phyloP scores from a whole-genome alignment of 2,797 vertebrate species.

The Xerus rutilus region DNA sequence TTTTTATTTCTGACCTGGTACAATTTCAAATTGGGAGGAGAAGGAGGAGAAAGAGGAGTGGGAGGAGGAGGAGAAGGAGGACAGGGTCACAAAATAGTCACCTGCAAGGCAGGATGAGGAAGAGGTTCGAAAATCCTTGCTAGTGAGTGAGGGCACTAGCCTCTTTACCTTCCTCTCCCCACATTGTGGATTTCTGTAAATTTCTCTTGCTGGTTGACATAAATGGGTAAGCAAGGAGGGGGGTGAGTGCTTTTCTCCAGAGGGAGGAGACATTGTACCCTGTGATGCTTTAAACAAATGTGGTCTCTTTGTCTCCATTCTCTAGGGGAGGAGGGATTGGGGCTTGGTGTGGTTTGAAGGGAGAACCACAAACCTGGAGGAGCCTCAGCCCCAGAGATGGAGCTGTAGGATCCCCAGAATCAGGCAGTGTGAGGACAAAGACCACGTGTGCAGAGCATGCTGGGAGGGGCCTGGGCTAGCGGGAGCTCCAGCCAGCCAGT shows the following conservation, averaged over 20 bases:
- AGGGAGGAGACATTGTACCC: not conserved
- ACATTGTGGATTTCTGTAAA: not conserved
- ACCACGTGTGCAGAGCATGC: not conserved
- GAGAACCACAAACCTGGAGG: not conserved
- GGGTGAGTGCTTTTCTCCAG: not conserved
- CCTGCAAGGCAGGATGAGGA: not conserved
- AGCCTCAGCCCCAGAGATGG: not conserved
- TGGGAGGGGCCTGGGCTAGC: too few relatives aligned
- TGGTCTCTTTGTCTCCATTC: not conserved
- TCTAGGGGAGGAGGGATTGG: not conserved
- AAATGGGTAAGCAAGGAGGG: not conserved
- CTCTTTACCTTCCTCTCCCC: rapidly evolving
- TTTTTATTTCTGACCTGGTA: not conserved
- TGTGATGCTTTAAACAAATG: not conserved
- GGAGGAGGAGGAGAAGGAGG: too few relatives aligned
- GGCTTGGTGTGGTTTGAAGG: not conserved
- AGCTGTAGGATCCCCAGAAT: not conserved
- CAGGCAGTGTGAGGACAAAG: not conserved
- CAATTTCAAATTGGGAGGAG: not conserved
- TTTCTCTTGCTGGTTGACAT: not conserved
- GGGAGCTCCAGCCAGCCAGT: not conserved
- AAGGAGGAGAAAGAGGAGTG: not conserved
- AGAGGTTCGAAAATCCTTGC: not conserved
- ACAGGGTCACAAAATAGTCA: not conserved
- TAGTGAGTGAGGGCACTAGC: not conserved